Conservation (phyloP, 2,797 vertebrate species). For the Pteronotus mesoamericanus region DNA sequence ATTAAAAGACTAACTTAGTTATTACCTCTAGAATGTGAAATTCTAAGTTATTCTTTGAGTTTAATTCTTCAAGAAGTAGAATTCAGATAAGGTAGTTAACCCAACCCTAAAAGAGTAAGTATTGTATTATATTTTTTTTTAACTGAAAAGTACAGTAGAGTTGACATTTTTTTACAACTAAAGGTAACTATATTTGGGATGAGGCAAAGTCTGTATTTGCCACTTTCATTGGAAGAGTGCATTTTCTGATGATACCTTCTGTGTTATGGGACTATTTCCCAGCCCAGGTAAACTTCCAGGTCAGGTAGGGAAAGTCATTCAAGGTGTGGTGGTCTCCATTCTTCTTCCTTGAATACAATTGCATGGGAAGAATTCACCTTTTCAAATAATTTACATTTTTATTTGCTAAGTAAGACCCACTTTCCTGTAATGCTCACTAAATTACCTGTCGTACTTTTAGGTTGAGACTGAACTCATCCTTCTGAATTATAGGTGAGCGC, state of each 20-base stretch:
- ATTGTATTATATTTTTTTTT: conserved; percentile 6
- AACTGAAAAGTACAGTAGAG: background rate
- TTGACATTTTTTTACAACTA: conserved; percentile 26
- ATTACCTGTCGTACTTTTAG: background rate
- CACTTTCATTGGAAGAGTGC: background rate
- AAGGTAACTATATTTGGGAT: conserved; percentile 21
- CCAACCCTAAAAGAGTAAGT: background rate
- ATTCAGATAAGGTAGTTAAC: conserved; percentile 31
- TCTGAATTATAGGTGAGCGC: background rate
- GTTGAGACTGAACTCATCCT: background rate
- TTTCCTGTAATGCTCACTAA: background rate
- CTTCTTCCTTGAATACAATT: background rate
- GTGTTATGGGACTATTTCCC: background rate
- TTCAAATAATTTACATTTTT: conserved; percentile 23
- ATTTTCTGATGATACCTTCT: background rate
- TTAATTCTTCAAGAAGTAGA: conserved; percentile 38
- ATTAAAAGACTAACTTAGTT: background rate
- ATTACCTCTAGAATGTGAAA: background rate
- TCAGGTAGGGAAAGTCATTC: background rate
- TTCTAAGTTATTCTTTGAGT: conserved; percentile 10
- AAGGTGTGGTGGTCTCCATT: background rate
- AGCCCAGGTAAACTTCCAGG: background rate
- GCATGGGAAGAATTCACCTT: background rate
- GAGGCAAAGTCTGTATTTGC: background rate
- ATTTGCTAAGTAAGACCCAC: background rate